Conservation (phyloP, 2,113 vertebrate species). For the Tinamus guttatus region DNA sequence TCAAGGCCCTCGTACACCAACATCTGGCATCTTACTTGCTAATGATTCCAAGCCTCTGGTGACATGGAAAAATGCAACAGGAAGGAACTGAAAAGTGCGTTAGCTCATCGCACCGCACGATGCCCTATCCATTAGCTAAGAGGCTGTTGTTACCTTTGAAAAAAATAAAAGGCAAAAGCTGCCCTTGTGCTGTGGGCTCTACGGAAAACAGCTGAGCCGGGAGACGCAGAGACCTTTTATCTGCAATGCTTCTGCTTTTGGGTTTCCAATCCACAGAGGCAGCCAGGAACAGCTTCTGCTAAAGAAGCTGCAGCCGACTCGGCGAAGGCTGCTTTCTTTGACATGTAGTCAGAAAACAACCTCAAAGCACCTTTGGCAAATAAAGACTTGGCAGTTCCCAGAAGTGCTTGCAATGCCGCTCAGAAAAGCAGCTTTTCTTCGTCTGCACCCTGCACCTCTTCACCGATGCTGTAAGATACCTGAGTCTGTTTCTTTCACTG, state of each 20-base stretch:
- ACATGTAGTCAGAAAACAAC: not conserved
- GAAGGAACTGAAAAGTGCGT: not conserved
- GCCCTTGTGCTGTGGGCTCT: not conserved
- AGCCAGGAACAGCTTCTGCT: not conserved
- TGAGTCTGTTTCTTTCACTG: not conserved
- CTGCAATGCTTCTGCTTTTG: not conserved
- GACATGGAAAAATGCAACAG: not conserved
- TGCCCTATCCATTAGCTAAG: not conserved
- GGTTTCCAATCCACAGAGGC: not conserved
- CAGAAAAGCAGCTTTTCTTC: not conserved
- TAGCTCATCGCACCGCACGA: not conserved
- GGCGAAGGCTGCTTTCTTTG: not conserved
- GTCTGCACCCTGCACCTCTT: not conserved
- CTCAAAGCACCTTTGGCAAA: not conserved
- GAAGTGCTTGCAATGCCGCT: not conserved
- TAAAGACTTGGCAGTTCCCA: not conserved
- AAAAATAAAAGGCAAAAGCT: not conserved
- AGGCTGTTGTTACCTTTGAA: not conserved
- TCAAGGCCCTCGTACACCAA: rapidly evolving
- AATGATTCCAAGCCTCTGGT: not conserved
- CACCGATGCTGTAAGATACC: not conserved
- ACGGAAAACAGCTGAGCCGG: not conserved
- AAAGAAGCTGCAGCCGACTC: not conserved
- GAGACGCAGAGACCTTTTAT: not conserved
- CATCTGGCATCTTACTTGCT: not conserved